A percentile compares a stretch with the other conserved stretches of the same genome.
These are phyloP conservation scores for Lutraria rhynchaena DNA, from an alignment of 1,140 invertebrate genomes.

Conservation along the genomic window DNA sequence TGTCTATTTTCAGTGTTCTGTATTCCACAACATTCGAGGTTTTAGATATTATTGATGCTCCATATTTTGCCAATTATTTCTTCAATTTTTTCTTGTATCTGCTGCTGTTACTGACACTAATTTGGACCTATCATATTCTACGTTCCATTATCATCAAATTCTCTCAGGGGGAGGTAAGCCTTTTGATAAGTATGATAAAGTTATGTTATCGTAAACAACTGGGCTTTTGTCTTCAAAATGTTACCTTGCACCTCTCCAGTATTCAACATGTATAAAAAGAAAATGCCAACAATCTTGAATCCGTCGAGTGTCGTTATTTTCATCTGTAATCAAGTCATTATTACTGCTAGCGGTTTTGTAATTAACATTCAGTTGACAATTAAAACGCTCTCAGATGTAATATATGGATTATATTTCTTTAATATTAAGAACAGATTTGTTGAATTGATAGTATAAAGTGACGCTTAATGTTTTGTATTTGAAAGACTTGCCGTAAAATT, in stretches of 20 bases:
- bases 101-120: constrained; percentile 23
- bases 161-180: constrained; percentile 43
- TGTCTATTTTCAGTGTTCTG: constrained; percentile 10
- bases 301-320: neutral
- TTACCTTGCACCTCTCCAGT: no score
- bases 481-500: neutral
- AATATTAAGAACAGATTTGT: neutral
- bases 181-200: no score
- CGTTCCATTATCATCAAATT: constrained; percentile 35
- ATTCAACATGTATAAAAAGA: no score
- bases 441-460: neutral
- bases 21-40: constrained; percentile 3
- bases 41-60: neutral
- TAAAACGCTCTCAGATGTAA: no score
- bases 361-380: no score
- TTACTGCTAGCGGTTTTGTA: no score
- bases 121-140: constrained; percentile 51
- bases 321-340: neutral
- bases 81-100: constrained; percentile 42
- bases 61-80: constrained; percentile 16
- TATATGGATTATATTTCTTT: neutral
- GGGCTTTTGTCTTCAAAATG: no score
- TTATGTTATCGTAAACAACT: no score
- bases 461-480: neutral
- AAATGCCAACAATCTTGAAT: no score